These are phyloP conservation scores for Agriotes lineatus DNA, from an alignment of 2,888 invertebrate species.

Conservation along the genomic window DNA sequence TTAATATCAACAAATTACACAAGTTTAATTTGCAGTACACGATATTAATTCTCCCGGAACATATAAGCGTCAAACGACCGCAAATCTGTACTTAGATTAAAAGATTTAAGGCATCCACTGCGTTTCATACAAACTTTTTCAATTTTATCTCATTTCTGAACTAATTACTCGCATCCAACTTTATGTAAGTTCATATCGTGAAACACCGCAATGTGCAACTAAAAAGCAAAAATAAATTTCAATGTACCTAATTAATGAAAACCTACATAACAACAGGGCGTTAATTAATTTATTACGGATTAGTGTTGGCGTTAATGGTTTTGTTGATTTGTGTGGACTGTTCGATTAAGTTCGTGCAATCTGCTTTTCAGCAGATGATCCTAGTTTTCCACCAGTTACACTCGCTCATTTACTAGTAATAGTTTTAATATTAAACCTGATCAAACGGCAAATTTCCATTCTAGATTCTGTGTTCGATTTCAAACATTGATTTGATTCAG, in stretches of 20 bases:
- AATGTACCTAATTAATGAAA: conserved; percentile 1
- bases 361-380: not conserved
- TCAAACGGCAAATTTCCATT: not conserved
- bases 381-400: not conserved
- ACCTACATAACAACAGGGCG: not conserved
- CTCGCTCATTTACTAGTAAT: not conserved
- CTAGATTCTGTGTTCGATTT: too few relatives aligned
- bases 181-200: not conserved
- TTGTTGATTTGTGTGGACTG: conserved; percentile 7
- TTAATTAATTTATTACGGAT: conserved; percentile 15
- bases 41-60: too few relatives aligned
- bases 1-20: too few relatives aligned
- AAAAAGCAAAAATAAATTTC: conserved; percentile 3
- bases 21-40: too few relatives aligned
- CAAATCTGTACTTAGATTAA: too few relatives aligned
- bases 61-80: too few relatives aligned
- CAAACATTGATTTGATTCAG: too few relatives aligned
- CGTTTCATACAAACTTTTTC: too few relatives aligned
- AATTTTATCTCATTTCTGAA: too few relatives aligned
- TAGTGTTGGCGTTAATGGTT: not conserved
- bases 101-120: too few relatives aligned
- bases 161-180: too few relatives aligned
- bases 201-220: not conserved
- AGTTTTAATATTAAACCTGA: not conserved
- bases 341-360: conserved; percentile 1